phyloP scores from a whole-genome alignment of 2,797 vertebrate species.

The Craterocephalus amniculus region DNA sequence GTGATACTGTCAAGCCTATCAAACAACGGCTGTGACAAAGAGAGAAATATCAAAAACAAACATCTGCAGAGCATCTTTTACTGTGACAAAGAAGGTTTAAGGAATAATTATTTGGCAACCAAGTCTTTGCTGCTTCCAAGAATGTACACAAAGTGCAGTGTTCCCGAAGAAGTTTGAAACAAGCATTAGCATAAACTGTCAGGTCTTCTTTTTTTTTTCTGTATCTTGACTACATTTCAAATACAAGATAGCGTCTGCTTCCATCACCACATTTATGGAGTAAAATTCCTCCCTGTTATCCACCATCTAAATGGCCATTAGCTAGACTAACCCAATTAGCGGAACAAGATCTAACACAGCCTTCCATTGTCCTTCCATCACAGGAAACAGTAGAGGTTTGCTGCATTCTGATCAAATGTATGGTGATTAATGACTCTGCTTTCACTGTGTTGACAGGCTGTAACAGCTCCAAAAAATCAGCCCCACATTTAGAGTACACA shows the following conservation, averaged over 20 bases:
- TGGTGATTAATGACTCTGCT: constrained; percentile 89
- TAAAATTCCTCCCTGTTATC: constrained; percentile 81
- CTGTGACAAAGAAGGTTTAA: constrained; percentile 3
- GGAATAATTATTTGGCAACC: constrained; percentile 32
- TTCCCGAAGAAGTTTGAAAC: constrained; percentile 31
- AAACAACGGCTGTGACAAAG: not conserved
- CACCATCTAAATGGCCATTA: constrained; percentile 85
- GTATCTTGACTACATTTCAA: constrained; percentile 67
- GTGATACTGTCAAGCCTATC: constrained; percentile 29
- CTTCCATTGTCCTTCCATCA: constrained; percentile 82
- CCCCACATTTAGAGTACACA: constrained; percentile 75
- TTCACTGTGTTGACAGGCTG: constrained; percentile 74
- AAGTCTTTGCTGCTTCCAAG: not conserved
- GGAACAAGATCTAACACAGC: constrained; percentile 82
- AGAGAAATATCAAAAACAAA: constrained; percentile 33
- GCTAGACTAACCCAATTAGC: constrained; percentile 84
- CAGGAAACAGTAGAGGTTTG: constrained; percentile 83
- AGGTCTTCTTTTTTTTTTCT: constrained; percentile 18
- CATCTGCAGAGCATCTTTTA: constrained; percentile 20
- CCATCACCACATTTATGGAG: constrained; percentile 79
- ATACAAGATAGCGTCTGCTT: constrained; percentile 77
- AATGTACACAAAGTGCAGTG: constrained; percentile 18
- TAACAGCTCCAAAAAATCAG: constrained; percentile 62
- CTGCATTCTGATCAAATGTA: constrained; percentile 92
- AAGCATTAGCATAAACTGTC: constrained; percentile 33